These are phyloP conservation scores for Drepanosiphum platanoidis DNA, from an alignment of 2,888 invertebrate species.

Conservation along the genomic window DNA sequence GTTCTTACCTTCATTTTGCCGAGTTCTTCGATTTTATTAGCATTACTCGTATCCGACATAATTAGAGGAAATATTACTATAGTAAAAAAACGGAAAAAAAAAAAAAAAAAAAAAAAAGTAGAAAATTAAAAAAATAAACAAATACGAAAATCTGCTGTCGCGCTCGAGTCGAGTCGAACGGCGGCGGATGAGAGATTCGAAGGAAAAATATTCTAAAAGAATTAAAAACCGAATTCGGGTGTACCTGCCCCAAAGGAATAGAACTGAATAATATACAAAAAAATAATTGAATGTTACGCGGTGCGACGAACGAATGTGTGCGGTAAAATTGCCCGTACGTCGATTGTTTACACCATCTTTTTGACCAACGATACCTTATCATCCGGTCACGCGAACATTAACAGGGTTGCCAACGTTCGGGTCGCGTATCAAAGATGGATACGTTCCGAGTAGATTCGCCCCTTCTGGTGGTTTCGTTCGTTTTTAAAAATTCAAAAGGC, in stretches of 20 bases:
- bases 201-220: background rate
- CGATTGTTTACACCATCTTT: conserved; percentile 31
- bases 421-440: too few relatives aligned
- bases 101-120: background rate
- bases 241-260: background rate
- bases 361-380: conserved; percentile 38
- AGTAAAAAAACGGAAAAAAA: background rate
- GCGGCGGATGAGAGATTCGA: background rate
- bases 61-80: background rate
- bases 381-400: background rate
- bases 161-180: background rate
- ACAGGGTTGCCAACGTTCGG: conserved; percentile 29
- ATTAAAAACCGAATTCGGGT: background rate
- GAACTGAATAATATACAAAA: too few relatives aligned
- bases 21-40: conserved; percentile 49
- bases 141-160: background rate
- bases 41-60: conserved; percentile 61
- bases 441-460: too few relatives aligned
- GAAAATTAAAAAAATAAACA: background rate
- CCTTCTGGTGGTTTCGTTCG: too few relatives aligned
- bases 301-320: background rate
- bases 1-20: conserved; percentile 54
- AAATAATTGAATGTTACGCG: too few relatives aligned
- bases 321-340: conserved; percentile 7
- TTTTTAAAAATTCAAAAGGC: too few relatives aligned